phyloP scores from a whole-genome alignment of 2,113 vertebrate genomes.

The Numenius arquata region DNA sequence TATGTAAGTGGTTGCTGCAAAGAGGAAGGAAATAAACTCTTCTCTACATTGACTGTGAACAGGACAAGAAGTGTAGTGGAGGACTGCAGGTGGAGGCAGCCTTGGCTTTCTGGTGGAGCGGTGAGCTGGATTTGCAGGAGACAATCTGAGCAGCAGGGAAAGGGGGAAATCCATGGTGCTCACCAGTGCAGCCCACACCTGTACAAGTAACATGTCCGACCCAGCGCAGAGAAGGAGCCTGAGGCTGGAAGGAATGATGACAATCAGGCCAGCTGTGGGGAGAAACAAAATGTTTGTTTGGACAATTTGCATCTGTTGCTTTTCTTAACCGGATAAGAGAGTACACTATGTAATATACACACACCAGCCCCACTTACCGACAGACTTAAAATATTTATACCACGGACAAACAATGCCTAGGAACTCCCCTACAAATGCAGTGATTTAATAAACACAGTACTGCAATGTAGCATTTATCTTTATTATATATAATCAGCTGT shows the following conservation, averaged over 20 bases:
- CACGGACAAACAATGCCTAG: conserved; percentile 71
- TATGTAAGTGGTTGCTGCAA: not conserved
- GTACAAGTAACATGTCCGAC: not conserved
- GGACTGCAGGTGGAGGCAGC: not conserved
- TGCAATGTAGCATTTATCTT: conserved; percentile 66
- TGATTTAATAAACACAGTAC: conserved; percentile 73
- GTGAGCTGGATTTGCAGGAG: not conserved
- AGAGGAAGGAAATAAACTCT: conserved; percentile 27
- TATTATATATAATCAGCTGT: conserved; percentile 63
- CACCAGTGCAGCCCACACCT: conserved; percentile 2
- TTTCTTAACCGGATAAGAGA: conserved; percentile 68
- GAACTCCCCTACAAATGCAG: conserved; percentile 66
- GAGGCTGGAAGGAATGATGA: conserved; percentile 18
- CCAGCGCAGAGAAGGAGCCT: not conserved
- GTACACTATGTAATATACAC: conserved; percentile 71
- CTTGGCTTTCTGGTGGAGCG: not conserved
- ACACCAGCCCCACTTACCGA: conserved; percentile 69
- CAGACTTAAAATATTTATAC: conserved; percentile 80
- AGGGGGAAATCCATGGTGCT: not conserved
- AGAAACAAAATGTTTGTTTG: conserved; percentile 77
- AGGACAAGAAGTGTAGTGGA: not conserved
- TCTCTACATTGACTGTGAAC: not conserved
- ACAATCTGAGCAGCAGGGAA: not conserved
- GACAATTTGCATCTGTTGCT: conserved; percentile 76
- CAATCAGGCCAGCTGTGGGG: conserved; percentile 60